Conservation (phyloP, 1,140 invertebrate genomes). For the Melipona quadrifasciata region DNA sequence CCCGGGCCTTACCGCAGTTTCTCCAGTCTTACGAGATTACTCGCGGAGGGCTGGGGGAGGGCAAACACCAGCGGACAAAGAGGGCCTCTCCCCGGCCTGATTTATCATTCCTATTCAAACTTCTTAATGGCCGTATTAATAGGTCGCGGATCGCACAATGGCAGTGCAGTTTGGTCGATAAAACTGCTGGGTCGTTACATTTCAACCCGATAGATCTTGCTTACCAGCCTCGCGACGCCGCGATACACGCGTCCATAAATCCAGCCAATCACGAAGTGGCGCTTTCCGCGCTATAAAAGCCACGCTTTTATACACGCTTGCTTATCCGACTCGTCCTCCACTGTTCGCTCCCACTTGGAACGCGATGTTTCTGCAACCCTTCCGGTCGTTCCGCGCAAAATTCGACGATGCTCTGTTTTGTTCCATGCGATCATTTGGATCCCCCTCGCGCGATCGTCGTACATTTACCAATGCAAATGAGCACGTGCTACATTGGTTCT, state of each 20-base stretch:
- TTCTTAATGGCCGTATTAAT: constrained; percentile 17
- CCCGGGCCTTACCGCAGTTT: neutral
- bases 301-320: neutral
- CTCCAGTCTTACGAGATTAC: neutral
- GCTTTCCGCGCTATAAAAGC: neutral
- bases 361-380: neutral
- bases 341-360: neutral
- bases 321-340: too few relatives aligned
- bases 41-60: too few relatives aligned
- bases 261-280: constrained; percentile 27
- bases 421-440: neutral
- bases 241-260: constrained; percentile 15
- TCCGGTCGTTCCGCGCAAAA: neutral
- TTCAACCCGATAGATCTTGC: constrained; percentile 2
- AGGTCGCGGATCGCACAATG: constrained; percentile 12
- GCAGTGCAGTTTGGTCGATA: neutral
- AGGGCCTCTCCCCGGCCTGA: neutral
- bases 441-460: too few relatives aligned
- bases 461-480: too few relatives aligned
- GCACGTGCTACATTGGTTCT: too few relatives aligned
- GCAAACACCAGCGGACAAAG: neutral
- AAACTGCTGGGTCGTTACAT: neutral
- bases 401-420: neutral
- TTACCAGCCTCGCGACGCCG: neutral
- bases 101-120: constrained; percentile 18